Evolutionary conservation across 92 coral and sea anemone species (phyloP), one percentile per base, ranked within the genome.

Genomic region (Heteractis magnifica): DNA sequence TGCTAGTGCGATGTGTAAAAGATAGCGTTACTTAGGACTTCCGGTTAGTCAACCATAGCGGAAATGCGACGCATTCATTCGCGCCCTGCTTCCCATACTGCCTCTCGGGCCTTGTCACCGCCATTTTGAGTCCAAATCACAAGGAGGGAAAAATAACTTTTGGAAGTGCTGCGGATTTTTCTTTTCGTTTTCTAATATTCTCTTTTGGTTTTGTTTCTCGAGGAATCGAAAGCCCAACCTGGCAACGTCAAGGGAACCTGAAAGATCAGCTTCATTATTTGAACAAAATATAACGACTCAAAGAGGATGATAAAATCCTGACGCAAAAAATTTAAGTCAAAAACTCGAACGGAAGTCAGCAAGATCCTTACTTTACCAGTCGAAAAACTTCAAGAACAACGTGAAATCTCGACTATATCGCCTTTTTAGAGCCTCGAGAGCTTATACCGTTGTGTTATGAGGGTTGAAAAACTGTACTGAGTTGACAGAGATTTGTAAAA

Each of bases 41-140:
- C 95, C 93, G 93, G 90, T 90, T 86, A 62, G 76, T 72, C 77
- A 70, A 72, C 87, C 23, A 82, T 77, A 86, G 88, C 95, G 95
- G 95, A 92, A 92, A 90, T 92, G 84, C 83, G 85, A 84, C 72
- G 72, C 87, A 84, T 83, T 72, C 87, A 85, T 82, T 88, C 94
- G 94, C 92, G 88, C 97, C 97, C 91, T 88, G 81, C 84, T 82
- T 84, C 89, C 87, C 92, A 79, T 71, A 79, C 79, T 88, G 88
- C 97, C 74, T 19, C 49, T 60, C 84, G 94, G 86, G 82, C 86
- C 71, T 60, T 18, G 52, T 34, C 78, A 88, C 92, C 92, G 97
- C 97, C 97, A 93, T 93, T 83, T 93, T 93, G 89, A 75, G 72
- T 88, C 87, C 84, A 59, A 34, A 34, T 16, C 78, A 78, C 83